Evolutionary conservation across 2,113 vertebrate species (phyloP).

Genomic region (Saguinus midas): DNA sequence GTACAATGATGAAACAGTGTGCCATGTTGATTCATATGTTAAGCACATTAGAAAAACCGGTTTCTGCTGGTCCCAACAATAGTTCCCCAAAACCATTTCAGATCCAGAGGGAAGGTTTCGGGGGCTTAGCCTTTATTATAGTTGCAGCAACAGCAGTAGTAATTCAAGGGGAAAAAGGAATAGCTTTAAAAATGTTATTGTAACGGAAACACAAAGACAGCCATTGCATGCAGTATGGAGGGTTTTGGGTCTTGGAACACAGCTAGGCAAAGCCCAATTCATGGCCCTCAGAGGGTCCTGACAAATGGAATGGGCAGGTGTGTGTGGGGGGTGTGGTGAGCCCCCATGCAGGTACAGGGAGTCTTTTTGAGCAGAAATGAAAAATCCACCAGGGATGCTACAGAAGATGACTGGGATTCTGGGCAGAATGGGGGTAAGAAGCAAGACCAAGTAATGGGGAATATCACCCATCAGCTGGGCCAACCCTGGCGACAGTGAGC

Average conservation of each 20-base stretch:
- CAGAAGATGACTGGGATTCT: background rate
- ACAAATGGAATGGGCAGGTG: background rate
- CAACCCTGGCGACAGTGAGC: background rate
- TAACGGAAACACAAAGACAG: background rate
- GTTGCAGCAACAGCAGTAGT: background rate
- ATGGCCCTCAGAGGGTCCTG: background rate
- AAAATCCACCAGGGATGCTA: background rate
- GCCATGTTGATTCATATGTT: background rate
- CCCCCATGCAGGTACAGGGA: background rate
- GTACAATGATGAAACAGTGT: background rate
- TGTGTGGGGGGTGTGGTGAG: rapidly evolving
- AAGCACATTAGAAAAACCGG: background rate
- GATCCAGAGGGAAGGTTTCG: background rate
- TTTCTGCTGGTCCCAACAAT: background rate
- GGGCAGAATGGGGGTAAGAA: background rate
- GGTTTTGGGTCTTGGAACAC: background rate
- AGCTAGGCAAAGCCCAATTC: background rate
- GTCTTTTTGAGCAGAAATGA: background rate
- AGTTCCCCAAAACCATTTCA: background rate
- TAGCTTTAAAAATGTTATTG: background rate
- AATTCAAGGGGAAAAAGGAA: background rate
- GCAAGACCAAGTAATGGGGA: background rate
- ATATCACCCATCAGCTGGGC: background rate
- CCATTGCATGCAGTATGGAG: background rate
- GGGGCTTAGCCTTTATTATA: background rate